These are phyloP conservation scores for Clarias platycephalus DNA, from an alignment of 2,797 vertebrate genomes.

Conservation along the genomic window DNA sequence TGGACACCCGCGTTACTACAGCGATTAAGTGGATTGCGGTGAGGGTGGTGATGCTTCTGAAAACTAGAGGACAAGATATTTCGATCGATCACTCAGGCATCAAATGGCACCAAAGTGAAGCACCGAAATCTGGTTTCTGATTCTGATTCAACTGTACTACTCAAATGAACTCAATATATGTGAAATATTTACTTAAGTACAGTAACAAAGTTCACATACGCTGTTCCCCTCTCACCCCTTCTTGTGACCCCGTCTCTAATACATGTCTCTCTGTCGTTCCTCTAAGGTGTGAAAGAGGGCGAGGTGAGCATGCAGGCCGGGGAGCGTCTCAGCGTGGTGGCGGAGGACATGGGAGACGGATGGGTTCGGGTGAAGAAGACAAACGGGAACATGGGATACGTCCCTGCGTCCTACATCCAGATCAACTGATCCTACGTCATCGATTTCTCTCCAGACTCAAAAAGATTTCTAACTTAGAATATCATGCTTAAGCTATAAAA, in stretches of 20 bases:
- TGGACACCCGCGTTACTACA: too few relatives aligned
- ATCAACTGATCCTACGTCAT: constrained; percentile 33
- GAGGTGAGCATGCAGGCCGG: constrained; percentile 80
- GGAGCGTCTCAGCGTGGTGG: constrained; percentile 79
- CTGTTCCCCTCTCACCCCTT: neutral
- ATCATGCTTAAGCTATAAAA: neutral
- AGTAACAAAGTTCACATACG: too few relatives aligned
- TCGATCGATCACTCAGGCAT: too few relatives aligned
- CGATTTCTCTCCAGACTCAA: neutral
- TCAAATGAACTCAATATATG: too few relatives aligned
- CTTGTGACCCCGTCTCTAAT: neutral
- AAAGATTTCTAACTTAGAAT: neutral
- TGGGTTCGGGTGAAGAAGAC: constrained; percentile 81
- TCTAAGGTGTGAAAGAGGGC: constrained; percentile 79
- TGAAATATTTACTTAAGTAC: too few relatives aligned
- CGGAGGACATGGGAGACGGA: constrained; percentile 83
- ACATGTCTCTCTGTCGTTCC: neutral
- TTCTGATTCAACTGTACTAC: too few relatives aligned
- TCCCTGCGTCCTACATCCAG: constrained; percentile 84
- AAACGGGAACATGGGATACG: constrained; percentile 80
- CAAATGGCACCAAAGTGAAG: too few relatives aligned
- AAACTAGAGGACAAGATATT: too few relatives aligned
- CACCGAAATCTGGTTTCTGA: too few relatives aligned
- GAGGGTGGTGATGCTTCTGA: too few relatives aligned
- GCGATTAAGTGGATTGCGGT: too few relatives aligned